Evolutionary conservation across 2,888 invertebrate genomes (phyloP).

Genomic region (Operophtera brumata): DNA sequence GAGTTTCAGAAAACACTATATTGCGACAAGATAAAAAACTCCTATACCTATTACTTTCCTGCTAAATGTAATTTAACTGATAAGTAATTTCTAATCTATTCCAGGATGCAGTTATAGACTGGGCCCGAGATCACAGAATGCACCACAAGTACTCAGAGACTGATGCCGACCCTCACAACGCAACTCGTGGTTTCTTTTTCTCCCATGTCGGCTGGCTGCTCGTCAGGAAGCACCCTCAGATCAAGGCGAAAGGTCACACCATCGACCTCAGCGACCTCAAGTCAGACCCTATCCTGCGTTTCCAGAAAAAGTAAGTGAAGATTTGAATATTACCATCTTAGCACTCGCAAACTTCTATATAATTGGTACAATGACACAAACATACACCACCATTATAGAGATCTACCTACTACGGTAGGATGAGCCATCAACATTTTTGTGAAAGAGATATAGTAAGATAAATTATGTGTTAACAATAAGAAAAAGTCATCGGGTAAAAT

Average conservation of each 20-base stretch:
- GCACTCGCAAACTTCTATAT: too few relatives aligned
- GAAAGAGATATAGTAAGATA: too few relatives aligned
- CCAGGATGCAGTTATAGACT: constrained; percentile 88
- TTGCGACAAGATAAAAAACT: too few relatives aligned
- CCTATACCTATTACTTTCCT: too few relatives aligned
- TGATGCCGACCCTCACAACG: constrained; percentile 96
- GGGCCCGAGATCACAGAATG: constrained; percentile 90
- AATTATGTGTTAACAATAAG: too few relatives aligned
- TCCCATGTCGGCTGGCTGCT: constrained; percentile 97
- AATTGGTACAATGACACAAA: too few relatives aligned
- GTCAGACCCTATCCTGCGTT: constrained; percentile 88
- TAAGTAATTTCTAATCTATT: constrained; percentile 14
- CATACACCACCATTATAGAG: too few relatives aligned
- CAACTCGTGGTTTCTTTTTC: constrained; percentile 96
- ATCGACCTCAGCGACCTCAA: constrained; percentile 92
- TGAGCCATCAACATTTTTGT: too few relatives aligned
- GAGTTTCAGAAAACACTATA: too few relatives aligned
- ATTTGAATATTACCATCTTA: neutral
- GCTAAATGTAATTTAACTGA: too few relatives aligned
- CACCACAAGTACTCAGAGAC: constrained; percentile 97
- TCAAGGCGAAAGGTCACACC: constrained; percentile 90
- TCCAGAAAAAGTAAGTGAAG: constrained; percentile 90
- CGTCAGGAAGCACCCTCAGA: constrained; percentile 93
- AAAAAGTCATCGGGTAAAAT: too few relatives aligned
- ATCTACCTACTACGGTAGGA: too few relatives aligned